A percentile compares a stretch with the other conserved stretches of the same genome.
Conservation (phyloP, 2,888 invertebrate genomes). For the Lapara coniferarum region DNA sequence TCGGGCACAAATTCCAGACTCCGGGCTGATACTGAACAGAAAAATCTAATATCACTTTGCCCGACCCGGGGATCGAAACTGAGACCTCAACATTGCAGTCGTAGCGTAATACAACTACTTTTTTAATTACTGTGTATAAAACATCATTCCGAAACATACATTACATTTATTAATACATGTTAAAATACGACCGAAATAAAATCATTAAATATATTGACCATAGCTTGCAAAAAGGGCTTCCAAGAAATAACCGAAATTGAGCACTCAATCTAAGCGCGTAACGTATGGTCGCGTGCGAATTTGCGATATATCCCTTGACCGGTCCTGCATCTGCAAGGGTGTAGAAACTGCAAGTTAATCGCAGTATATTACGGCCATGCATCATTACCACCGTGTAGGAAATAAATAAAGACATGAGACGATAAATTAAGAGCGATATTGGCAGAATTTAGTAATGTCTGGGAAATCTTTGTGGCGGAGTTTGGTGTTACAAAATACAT, state of each 20-base stretch:
- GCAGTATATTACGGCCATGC: conserved; percentile 62
- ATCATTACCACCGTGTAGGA: conserved; percentile 57
- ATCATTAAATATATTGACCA: not conserved
- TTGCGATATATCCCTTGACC: conserved; percentile 53
- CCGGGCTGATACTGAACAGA: too few species aligned
- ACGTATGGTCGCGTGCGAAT: conserved; percentile 71
- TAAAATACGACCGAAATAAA: not conserved
- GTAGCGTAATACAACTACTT: too few species aligned
- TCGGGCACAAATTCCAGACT: too few species aligned
- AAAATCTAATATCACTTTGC: too few species aligned
- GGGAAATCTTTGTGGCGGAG: too few species aligned
- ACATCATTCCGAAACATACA: too few species aligned
- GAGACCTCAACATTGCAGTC: too few species aligned
- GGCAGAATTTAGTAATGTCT: conserved; percentile 20
- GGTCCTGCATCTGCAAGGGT: conserved; percentile 65
- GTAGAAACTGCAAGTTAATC: conserved; percentile 76
- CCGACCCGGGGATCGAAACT: too few species aligned
- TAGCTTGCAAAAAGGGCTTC: not conserved
- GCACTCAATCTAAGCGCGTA: conserved; percentile 60
- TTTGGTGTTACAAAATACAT: too few species aligned
- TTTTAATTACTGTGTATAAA: too few species aligned
- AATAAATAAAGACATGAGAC: conserved; percentile 50
- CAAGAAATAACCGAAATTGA: conserved; percentile 34
- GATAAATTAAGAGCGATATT: conserved; percentile 48
- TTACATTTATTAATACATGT: too few species aligned